Percentiles rank a stretch among this genome's conserved stretches.
phyloP scores from a whole-genome alignment of 2,113 vertebrate genomes.

The Lampris incognitus region DNA sequence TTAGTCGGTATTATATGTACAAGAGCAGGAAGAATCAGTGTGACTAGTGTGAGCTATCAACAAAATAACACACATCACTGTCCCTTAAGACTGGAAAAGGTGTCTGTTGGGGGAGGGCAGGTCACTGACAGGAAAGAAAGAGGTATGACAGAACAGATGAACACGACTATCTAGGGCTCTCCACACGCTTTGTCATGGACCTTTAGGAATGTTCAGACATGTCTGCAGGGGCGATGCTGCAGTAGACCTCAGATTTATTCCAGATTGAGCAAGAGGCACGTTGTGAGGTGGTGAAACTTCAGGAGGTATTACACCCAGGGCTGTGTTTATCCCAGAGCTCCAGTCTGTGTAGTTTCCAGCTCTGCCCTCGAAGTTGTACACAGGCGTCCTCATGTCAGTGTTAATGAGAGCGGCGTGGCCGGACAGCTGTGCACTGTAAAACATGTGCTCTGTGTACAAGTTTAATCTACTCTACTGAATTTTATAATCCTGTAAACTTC shows the following conservation, averaged over 20 bases:
- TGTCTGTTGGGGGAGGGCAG: too few species aligned
- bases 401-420: background rate
- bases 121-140: background rate
- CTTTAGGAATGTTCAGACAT: conserved; percentile 55
- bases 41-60: too few species aligned
- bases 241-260: conserved; percentile 33
- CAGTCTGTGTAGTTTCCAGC: conserved; percentile 38
- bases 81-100: conserved; percentile 2
- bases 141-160: conserved; percentile 19
- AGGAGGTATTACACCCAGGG: conserved; percentile 20
- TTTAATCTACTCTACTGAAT: too few species aligned
- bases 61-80: background rate
- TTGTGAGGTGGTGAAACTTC: conserved; percentile 35
- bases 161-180: conserved; percentile 12
- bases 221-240: conserved; percentile 42
- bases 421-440: too few species aligned
- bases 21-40: too few species aligned
- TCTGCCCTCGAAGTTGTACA: conserved; percentile 19
- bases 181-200: conserved; percentile 38
- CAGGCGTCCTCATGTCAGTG: background rate
- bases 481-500: too few species aligned
- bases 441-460: too few species aligned
- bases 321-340: conserved; percentile 45
- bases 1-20: too few species aligned
- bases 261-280: conserved; percentile 43